Conservation (phyloP, 2,113 vertebrate genomes). For the Misgurnus mizolepis region DNA sequence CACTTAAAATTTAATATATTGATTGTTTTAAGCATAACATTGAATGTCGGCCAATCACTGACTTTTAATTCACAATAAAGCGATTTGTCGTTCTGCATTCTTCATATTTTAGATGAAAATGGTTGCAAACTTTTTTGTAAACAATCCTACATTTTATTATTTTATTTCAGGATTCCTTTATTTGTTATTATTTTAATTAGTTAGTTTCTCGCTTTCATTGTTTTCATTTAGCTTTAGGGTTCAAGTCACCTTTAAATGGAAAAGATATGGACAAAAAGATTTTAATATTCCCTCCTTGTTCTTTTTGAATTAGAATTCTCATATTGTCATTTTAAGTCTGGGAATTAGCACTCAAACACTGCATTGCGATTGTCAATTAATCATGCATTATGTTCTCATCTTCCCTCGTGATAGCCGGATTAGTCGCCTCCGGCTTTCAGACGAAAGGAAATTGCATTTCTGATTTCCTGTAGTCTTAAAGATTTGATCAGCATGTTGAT, state of each 20-base stretch:
- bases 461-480: constrained; percentile 28
- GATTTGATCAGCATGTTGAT: constrained; percentile 32
- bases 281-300: constrained; percentile 33
- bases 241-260: background rate
- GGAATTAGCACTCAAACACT: constrained; percentile 43
- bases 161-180: no score
- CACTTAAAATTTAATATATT: no score
- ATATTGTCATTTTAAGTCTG: constrained; percentile 45
- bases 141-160: background rate
- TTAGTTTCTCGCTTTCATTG: background rate
- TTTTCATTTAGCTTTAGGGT: background rate
- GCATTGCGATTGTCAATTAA: constrained; percentile 52
- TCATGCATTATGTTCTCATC: constrained; percentile 53
- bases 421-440: constrained; percentile 36
- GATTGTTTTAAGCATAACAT: no score
- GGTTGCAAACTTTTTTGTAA: background rate
- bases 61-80: no score
- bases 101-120: no score
- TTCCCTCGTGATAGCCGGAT: constrained; percentile 42
- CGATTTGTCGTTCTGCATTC: no score
- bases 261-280: background rate
- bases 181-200: no score
- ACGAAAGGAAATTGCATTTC: constrained; percentile 32
- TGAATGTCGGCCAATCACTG: no score
- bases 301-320: constrained; percentile 41